Evolutionary conservation across 2,113 vertebrate species (phyloP).

Genomic region (Herpetotheres cachinnans): DNA sequence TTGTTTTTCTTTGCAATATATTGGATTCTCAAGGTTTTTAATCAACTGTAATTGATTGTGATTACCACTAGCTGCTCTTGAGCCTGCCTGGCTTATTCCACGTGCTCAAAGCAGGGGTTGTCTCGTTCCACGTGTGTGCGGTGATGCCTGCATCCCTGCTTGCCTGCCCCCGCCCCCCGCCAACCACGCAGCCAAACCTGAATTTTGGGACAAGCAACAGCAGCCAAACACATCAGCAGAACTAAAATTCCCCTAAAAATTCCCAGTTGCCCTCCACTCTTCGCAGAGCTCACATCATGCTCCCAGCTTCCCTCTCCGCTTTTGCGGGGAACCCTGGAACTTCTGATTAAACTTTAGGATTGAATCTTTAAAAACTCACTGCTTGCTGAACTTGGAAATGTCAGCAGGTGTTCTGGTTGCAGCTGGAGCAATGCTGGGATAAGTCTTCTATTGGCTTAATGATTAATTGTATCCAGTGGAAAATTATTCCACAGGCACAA

Average conservation of each 20-base stretch:
- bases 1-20: constrained; percentile 16
- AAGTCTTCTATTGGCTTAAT: not conserved
- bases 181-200: not conserved
- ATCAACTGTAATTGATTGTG: constrained; percentile 29
- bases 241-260: not conserved
- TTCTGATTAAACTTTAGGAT: not conserved
- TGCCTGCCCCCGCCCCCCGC: too few species aligned
- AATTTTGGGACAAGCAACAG: not conserved
- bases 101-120: accelerated
- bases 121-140: accelerated
- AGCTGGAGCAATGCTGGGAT: not conserved
- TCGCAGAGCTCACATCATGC: accelerated
- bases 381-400: not conserved
- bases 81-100: not conserved
- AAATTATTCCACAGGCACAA: constrained; percentile 38
- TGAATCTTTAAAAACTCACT: not conserved
- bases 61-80: not conserved
- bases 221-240: not conserved
- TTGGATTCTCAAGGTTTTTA: constrained; percentile 29
- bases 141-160: not conserved
- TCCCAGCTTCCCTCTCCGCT: not conserved
- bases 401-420: not conserved
- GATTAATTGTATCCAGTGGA: constrained; percentile 39
- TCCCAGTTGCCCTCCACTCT: not conserved
- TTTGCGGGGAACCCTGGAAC: not conserved